Evolutionary conservation across 2,113 vertebrate genomes (phyloP).

Genomic region (Baryphthengus martii): DNA sequence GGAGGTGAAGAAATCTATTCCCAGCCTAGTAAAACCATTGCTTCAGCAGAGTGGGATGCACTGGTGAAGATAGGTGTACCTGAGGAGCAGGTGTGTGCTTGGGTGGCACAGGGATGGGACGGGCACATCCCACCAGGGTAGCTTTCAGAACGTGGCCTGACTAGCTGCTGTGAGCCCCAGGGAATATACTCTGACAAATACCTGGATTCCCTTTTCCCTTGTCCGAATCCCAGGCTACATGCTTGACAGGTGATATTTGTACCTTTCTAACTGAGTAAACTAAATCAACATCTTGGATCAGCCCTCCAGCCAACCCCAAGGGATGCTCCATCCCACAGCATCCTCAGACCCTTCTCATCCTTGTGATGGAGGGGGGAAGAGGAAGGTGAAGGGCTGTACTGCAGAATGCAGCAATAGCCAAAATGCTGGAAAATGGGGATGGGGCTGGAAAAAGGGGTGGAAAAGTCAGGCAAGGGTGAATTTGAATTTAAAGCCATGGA

Average conservation of each 20-base stretch:
- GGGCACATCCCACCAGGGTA: neutral
- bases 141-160: neutral
- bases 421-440: neutral
- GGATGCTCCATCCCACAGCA: neutral
- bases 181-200: neutral
- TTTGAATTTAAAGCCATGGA: rapidly evolving
- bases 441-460: neutral
- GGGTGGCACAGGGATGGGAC: neutral
- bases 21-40: neutral
- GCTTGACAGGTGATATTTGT: neutral
- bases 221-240: rapidly evolving
- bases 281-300: rapidly evolving
- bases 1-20: neutral
- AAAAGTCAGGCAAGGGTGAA: neutral
- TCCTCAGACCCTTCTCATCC: neutral
- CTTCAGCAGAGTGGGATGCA: neutral
- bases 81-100: rapidly evolving
- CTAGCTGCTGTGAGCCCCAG: rapidly evolving
- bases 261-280: neutral
- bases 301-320: rapidly evolving
- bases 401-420: rapidly evolving
- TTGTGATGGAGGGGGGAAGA: rapidly evolving
- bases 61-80: neutral
- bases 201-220: neutral
- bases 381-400: neutral